phyloP scores from a whole-genome alignment of 2,888 invertebrate genomes.

The Pyralis farinalis region DNA sequence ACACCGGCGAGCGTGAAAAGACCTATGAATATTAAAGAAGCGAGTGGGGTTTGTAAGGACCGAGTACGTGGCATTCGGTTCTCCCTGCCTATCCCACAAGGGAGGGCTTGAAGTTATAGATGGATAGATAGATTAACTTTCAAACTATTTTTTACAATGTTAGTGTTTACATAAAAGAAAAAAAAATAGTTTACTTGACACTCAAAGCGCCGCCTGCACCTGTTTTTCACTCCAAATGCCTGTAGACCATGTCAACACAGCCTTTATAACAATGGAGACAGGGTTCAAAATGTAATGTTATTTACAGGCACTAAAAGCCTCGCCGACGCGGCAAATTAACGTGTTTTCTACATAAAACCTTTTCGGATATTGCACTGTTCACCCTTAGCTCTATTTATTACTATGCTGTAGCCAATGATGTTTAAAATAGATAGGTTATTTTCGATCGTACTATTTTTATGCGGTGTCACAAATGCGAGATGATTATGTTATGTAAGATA shows the following conservation, averaged over 20 bases:
- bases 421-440: neutral
- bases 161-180: too few species aligned
- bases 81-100: too few species aligned
- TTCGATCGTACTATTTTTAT: too few species aligned
- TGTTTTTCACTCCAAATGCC: slow-evolving; percentile 1
- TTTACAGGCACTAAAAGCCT: slow-evolving; percentile 6
- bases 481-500: too few species aligned
- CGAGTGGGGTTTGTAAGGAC: too few species aligned
- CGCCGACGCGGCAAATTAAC: slow-evolving; percentile 14
- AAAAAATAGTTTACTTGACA: neutral
- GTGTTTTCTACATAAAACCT: slow-evolving; percentile 19
- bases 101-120: too few species aligned
- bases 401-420: slow-evolving; percentile 4
- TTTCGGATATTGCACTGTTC: slow-evolving; percentile 23
- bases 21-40: too few species aligned
- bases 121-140: too few species aligned
- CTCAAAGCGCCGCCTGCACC: neutral
- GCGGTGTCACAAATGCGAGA: too few species aligned
- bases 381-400: slow-evolving; percentile 11
- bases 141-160: too few species aligned
- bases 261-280: neutral
- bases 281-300: slow-evolving; percentile 3
- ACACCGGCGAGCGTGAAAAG: too few species aligned
- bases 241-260: neutral
- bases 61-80: too few species aligned